Evolutionary conservation across 2,888 invertebrate species (phyloP).

Genomic region (Deilephila porcellus): DNA sequence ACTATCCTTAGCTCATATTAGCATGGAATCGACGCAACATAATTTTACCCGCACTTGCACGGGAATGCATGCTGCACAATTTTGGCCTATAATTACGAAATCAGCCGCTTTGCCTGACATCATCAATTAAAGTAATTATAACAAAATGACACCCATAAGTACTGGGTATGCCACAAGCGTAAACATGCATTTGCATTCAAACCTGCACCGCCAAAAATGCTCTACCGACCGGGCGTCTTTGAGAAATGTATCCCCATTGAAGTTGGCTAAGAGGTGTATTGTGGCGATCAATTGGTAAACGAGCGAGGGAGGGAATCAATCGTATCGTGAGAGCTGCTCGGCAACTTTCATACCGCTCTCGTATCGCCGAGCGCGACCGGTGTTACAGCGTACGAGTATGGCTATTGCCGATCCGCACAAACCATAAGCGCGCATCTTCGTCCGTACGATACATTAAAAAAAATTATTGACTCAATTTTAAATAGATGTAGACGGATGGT

Average conservation of each 20-base stretch:
- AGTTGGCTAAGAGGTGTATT: not conserved
- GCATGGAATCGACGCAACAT: no score
- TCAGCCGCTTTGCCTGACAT: no score
- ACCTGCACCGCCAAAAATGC: not conserved
- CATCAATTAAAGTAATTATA: no score
- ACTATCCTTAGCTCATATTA: no score
- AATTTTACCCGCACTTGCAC: no score
- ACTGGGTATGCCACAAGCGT: no score
- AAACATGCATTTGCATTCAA: no score
- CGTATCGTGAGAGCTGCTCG: conserved; percentile 69
- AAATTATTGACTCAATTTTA: not conserved
- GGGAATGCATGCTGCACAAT: no score
- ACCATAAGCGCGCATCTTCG: conserved; percentile 33
- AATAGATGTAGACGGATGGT: not conserved
- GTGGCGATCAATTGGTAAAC: conserved; percentile 25
- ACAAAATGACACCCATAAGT: no score
- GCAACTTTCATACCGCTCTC: conserved; percentile 78
- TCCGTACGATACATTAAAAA: not conserved
- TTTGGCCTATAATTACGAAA: no score
- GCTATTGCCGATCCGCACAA: conserved; percentile 44
- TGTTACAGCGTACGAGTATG: conserved; percentile 53
- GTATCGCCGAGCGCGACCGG: conserved; percentile 61
- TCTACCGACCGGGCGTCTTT: not conserved
- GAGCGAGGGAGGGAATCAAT: conserved; percentile 61
- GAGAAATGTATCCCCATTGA: not conserved